A percentile compares a stretch with the other conserved stretches of the same genome.
Conservation (phyloP, 2,797 vertebrate species). For the Myotis findleyi region DNA sequence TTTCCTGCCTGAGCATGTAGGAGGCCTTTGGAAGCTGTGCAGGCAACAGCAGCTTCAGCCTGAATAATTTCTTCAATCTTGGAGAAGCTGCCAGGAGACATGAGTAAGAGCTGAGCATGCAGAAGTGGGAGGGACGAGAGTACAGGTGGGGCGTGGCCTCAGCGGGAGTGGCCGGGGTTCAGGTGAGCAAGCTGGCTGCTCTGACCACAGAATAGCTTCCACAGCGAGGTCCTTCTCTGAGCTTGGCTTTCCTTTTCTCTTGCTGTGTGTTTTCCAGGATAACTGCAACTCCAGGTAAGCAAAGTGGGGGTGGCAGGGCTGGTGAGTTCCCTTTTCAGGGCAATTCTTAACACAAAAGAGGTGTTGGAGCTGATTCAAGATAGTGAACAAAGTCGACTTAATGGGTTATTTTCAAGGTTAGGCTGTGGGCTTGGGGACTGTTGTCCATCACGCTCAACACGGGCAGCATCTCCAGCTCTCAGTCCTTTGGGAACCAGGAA, state of each 20-base stretch:
- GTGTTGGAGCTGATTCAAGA: accelerated
- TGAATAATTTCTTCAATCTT: constrained; percentile 80
- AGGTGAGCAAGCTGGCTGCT: constrained; percentile 69
- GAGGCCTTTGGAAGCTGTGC: constrained; percentile 74
- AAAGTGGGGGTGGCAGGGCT: not conserved
- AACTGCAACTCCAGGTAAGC: constrained; percentile 85
- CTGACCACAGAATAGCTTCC: not conserved
- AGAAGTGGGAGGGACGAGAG: not conserved
- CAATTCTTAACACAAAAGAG: not conserved
- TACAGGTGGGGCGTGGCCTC: constrained; percentile 64
- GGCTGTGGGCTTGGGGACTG: not conserved
- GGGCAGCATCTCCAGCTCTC: not conserved
- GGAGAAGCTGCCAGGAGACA: constrained; percentile 75
- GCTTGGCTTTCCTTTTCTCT: constrained; percentile 28
- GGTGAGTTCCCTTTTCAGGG: not conserved
- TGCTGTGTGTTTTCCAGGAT: constrained; percentile 44
- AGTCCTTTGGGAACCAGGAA: not conserved
- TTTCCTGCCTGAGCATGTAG: constrained; percentile 84
- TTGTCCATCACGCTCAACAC: accelerated
- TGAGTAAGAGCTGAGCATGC: constrained; percentile 72
- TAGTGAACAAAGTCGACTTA: not conserved
- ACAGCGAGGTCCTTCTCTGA: constrained; percentile 55
- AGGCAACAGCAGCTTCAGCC: constrained; percentile 79
- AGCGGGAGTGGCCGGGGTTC: constrained; percentile 81
- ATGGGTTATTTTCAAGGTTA: not conserved